Evolutionary conservation across 2,797 vertebrate species (phyloP).

Genomic region (Petrocephalus schoutedeni): DNA sequence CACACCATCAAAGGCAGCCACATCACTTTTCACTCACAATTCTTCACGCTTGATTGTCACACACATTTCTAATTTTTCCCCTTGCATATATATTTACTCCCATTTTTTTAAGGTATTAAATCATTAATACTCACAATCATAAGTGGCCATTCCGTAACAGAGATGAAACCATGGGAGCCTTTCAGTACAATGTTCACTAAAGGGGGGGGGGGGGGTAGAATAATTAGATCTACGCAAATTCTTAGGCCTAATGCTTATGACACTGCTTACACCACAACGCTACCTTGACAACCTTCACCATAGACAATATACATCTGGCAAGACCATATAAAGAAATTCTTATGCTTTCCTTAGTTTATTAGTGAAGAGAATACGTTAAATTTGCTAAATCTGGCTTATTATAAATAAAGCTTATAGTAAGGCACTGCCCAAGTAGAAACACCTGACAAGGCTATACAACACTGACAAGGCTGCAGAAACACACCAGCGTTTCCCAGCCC

Average conservation of each 20-base stretch:
- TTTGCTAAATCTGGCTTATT: not conserved
- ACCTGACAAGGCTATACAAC: not conserved
- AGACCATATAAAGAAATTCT: not conserved
- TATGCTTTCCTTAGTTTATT: not conserved
- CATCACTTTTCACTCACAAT: not conserved
- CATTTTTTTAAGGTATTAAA: not conserved
- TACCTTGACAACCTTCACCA: not conserved
- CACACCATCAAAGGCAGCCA: not conserved
- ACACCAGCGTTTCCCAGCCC: not conserved
- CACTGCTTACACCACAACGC: not conserved
- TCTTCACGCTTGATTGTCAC: not conserved
- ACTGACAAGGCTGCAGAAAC: not conserved
- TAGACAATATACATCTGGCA: not conserved
- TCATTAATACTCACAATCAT: slow-evolving; percentile 73
- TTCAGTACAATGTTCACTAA: slow-evolving; percentile 73
- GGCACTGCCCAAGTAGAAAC: not conserved
- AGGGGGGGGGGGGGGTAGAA: slow-evolving; percentile 23
- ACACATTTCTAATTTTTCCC: not conserved
- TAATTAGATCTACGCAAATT: not conserved
- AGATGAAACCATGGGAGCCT: slow-evolving; percentile 76
- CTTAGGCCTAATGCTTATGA: not conserved
- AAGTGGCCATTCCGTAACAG: slow-evolving; percentile 79
- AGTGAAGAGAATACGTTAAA: not conserved
- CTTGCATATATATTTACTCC: not conserved
- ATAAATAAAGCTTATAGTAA: not conserved